Conservation (phyloP, 2,113 vertebrate species). For the Antechinus flavipes region DNA sequence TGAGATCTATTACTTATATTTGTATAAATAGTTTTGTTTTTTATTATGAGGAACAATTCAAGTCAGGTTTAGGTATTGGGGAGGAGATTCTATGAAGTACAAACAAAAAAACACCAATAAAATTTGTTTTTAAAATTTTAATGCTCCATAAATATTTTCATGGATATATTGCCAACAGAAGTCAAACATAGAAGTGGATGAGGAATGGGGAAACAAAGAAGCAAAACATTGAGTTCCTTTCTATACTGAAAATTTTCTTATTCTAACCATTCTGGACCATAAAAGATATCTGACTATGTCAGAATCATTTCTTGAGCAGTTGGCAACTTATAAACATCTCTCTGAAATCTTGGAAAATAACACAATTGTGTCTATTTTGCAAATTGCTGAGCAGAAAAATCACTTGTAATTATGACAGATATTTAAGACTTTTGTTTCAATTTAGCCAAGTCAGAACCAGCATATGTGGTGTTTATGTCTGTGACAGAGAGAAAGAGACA, state of each 20-base stretch:
- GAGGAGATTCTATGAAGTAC: not conserved
- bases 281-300: conserved; percentile 10
- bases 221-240: conserved; percentile 2
- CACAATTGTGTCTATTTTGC: conserved; percentile 42
- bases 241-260: conserved; percentile 2
- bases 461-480: not conserved
- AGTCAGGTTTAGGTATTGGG: not conserved
- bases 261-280: conserved; percentile 6
- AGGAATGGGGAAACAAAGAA: not conserved
- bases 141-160: conserved; percentile 32
- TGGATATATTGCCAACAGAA: conserved; percentile 38
- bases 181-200: not conserved
- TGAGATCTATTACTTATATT: not conserved
- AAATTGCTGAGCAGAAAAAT: conserved; percentile 44
- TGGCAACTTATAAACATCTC: conserved; percentile 30
- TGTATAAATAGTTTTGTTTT: not conserved
- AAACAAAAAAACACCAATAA: not conserved
- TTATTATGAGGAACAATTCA: not conserved
- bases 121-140: not conserved
- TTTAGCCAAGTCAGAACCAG: conserved; percentile 13
- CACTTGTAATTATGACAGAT: conserved; percentile 45
- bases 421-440: conserved; percentile 21
- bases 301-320: conserved; percentile 36
- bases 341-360: conserved; percentile 36
- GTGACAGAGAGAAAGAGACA: too few relatives aligned